Evolutionary conservation across 2,888 invertebrate species (phyloP), one percentile per base, ranked within the genome.

Genomic region (Cryptophagus acutangulus): DNA sequence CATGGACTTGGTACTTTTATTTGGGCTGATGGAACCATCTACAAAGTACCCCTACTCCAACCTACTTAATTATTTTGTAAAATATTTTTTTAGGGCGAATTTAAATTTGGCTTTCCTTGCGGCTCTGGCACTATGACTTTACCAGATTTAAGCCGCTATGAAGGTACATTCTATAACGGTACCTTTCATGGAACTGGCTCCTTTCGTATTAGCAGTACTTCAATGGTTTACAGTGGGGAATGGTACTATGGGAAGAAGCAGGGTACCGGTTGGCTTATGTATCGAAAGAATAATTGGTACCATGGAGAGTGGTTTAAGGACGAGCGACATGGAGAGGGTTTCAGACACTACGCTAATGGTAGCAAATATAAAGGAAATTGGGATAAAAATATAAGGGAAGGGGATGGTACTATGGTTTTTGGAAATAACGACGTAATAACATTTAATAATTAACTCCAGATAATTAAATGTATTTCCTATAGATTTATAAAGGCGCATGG

Each of bases 401-500:
- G 81, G n/a, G 65, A 67, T 43, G 81, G 81, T 20, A 62, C 73
- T 14, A 77, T 79, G 74, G 69, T 75, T 49, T 79, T 78, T 77
- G 67, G 73, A 1, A 79, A 80, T 60, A 73, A 74, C 39, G 78
- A 79, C 55, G 76, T 78, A 61, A 71, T 70, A 61, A 35, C 24
- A 16, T 3, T 26, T 17, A 40, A 29, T 24, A 17, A n/a, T 33
- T 17, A 30, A 6, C 38, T 25, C 16, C n/a, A 10, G 6, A 15
- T 3, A 25, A 3, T 15, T 12, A 26, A 10, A 12, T 14, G 16
- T 9, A 28, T 12, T 8, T 24, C 12, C 43, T 65, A 25, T 51
- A 78, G 78, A 73, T 72, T 60, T 81, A 80, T 57, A 71, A 65
- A 43, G 81, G 81, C 1, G 71, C 74, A 46, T 81, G 80, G 79